Evolutionary conservation across 2,888 invertebrate genomes (phyloP).

Genomic region (Tetrapedia diversipes): DNA sequence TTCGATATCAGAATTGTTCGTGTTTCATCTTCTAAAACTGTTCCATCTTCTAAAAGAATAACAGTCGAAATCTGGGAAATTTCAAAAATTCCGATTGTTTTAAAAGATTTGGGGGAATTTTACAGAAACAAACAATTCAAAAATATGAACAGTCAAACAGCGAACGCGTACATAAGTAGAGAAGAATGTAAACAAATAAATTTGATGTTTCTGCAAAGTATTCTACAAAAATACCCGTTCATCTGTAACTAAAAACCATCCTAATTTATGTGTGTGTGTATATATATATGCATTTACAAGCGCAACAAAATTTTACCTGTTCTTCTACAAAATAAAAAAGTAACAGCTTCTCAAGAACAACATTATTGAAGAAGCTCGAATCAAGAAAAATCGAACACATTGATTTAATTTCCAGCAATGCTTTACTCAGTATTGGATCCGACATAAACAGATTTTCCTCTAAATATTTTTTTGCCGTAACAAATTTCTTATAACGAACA

Average conservation of each 20-base stretch:
- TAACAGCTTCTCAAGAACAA: conserved; percentile 83
- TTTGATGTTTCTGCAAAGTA: too few relatives aligned
- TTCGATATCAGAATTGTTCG: background rate
- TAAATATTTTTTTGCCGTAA: conserved; percentile 85
- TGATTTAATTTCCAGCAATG: conserved; percentile 88
- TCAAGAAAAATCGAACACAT: conserved; percentile 87
- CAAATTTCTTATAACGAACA: conserved; percentile 88
- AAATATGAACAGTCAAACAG: too few relatives aligned
- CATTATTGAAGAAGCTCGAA: conserved; percentile 86
- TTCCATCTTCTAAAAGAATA: too few relatives aligned
- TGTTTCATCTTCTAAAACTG: too few relatives aligned
- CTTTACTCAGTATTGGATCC: conserved; percentile 88
- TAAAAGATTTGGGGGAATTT: too few relatives aligned
- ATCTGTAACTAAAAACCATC: background rate
- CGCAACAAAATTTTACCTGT: conserved; percentile 83
- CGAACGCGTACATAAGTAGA: too few relatives aligned
- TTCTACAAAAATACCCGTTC: too few relatives aligned
- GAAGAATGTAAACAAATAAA: too few relatives aligned
- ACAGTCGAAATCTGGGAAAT: too few relatives aligned
- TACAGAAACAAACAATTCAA: too few relatives aligned
- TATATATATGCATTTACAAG: too few relatives aligned
- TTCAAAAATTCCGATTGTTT: too few relatives aligned
- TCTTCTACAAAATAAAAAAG: conserved; percentile 89
- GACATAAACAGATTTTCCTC: conserved; percentile 89
- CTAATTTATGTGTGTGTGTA: background rate